Conservation (phyloP, 2,113 vertebrate genomes). For the Geococcyx californianus region DNA sequence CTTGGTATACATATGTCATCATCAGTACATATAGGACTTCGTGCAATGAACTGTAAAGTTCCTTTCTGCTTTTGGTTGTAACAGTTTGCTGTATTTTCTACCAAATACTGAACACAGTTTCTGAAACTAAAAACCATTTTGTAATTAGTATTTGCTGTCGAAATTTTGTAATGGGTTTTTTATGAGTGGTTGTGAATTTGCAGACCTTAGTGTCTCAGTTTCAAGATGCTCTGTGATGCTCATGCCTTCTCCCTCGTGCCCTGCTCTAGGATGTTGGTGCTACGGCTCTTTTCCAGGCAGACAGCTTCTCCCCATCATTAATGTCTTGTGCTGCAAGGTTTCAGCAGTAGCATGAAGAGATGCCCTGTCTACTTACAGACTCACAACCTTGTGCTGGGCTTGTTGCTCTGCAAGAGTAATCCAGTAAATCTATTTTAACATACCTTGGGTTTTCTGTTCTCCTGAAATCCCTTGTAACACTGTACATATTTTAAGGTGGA, state of each 20-base stretch:
- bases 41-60: not conserved
- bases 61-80: not conserved
- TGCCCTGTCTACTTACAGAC: not conserved
- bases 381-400: not conserved
- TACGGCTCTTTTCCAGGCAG: not conserved
- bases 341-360: not conserved
- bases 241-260: not conserved
- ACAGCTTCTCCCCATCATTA: not conserved
- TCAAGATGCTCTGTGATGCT: not conserved
- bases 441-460: not conserved
- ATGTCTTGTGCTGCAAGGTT: not conserved
- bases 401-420: not conserved
- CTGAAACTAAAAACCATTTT: not conserved
- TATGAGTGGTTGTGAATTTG: not conserved
- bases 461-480: not conserved
- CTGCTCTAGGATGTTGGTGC: not conserved
- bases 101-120: not conserved
- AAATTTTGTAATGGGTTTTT: not conserved
- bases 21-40: not conserved
- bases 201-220: not conserved
- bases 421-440: not conserved
- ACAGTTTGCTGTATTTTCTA: not conserved
- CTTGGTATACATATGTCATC: not conserved
- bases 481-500: not conserved
- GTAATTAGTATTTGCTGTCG: not conserved